phyloP scores from a whole-genome alignment of 2,113 vertebrate species.

The Psephotus haematonotus region DNA sequence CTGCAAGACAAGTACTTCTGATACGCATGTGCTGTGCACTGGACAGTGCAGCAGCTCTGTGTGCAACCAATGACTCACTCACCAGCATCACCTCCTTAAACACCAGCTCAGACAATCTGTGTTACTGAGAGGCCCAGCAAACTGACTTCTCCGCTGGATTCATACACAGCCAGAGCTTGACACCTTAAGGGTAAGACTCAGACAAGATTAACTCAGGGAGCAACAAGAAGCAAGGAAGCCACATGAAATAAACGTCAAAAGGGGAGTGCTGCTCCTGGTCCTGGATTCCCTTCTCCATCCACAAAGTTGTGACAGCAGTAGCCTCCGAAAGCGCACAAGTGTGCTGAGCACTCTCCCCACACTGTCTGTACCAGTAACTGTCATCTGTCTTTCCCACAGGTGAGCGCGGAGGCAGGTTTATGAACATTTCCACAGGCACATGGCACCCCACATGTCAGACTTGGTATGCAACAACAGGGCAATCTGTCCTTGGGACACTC shows the following conservation, averaged over 20 bases:
- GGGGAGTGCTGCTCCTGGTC: not conserved
- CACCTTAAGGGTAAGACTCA: not conserved
- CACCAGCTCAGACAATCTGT: not conserved
- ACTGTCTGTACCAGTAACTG: not conserved
- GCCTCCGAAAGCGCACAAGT: not conserved
- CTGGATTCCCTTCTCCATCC: not conserved
- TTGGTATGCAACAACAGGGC: fast-evolving
- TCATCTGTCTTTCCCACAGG: not conserved
- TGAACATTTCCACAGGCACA: not conserved
- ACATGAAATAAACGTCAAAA: not conserved
- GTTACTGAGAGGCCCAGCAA: not conserved
- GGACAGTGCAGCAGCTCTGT: not conserved
- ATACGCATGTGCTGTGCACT: not conserved
- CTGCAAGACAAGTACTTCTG: not conserved
- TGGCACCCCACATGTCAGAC: not conserved
- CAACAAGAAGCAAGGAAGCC: not conserved
- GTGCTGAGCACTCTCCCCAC: not conserved
- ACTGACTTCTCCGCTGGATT: not conserved
- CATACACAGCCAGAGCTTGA: not conserved
- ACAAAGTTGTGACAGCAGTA: not conserved
- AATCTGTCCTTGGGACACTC: fast-evolving
- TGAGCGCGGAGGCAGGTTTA: not conserved
- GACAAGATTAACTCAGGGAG: not conserved
- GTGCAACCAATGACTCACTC: fast-evolving
- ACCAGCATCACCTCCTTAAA: not conserved